phyloP scores from a whole-genome alignment of 2,797 vertebrate genomes.

The Distichodus sexfasciatus region DNA sequence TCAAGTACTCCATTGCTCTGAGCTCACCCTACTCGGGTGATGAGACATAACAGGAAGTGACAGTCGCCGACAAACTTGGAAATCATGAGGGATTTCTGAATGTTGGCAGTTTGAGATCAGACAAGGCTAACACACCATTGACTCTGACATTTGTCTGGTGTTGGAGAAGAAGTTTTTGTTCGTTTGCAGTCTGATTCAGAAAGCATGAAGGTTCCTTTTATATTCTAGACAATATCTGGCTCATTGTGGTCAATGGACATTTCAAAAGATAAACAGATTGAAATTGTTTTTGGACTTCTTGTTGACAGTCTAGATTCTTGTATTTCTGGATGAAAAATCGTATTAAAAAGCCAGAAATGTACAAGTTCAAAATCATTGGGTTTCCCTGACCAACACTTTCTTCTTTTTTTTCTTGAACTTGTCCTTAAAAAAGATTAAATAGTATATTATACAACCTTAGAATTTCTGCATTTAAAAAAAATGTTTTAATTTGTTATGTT shows the following conservation, averaged over 20 bases:
- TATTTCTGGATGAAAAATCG: too few relatives aligned
- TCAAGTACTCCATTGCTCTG: not conserved
- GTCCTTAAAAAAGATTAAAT: too few relatives aligned
- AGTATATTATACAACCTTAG: too few relatives aligned
- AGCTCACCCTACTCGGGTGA: slow-evolving; percentile 10
- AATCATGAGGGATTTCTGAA: not conserved
- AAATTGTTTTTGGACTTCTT: not conserved
- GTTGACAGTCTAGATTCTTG: too few relatives aligned
- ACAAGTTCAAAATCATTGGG: too few relatives aligned
- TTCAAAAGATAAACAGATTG: not conserved
- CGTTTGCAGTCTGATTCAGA: not conserved
- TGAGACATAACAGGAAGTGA: not conserved
- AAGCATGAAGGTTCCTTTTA: not conserved
- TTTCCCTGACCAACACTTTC: too few relatives aligned
- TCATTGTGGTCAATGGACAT: not conserved
- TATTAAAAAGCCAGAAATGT: too few relatives aligned
- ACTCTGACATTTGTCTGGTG: not conserved
- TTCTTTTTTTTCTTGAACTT: too few relatives aligned
- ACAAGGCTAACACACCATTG: not conserved
- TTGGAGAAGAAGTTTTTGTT: not conserved
- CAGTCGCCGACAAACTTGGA: not conserved
- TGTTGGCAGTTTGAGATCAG: not conserved
- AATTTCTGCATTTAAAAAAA: too few relatives aligned
- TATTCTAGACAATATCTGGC: not conserved
- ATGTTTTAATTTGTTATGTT: too few relatives aligned